Evolutionary conservation across 2,797 vertebrate species (phyloP).

Genomic region (Sebastes vulpes): DNA sequence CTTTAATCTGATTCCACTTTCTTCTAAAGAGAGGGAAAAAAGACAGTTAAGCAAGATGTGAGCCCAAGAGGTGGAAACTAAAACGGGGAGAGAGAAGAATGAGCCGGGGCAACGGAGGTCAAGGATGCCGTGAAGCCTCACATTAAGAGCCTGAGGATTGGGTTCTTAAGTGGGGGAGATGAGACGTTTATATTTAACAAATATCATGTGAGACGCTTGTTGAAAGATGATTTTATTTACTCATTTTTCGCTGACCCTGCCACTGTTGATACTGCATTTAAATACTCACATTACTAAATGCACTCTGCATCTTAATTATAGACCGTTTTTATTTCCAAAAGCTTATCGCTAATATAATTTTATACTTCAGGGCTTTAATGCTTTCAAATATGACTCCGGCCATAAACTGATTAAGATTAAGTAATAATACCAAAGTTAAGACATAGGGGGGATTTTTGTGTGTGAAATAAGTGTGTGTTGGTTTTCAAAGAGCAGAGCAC

Average conservation of each 20-base stretch:
- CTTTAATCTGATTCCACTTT: slow-evolving; percentile 68
- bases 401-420: slow-evolving; percentile 12
- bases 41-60: slow-evolving; percentile 20
- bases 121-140: slow-evolving; percentile 34
- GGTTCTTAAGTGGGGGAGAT: slow-evolving; percentile 39
- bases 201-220: slow-evolving; percentile 63
- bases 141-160: slow-evolving; percentile 45
- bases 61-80: slow-evolving; percentile 15
- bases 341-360: slow-evolving; percentile 50
- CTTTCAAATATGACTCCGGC: background rate
- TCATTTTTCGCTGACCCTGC: slow-evolving; percentile 46
- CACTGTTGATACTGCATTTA: slow-evolving; percentile 40
- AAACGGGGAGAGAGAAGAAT: slow-evolving; percentile 25
- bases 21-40: slow-evolving; percentile 11
- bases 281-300: slow-evolving; percentile 54
- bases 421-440: background rate
- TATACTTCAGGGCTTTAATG: slow-evolving; percentile 6
- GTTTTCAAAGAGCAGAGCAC: slow-evolving; percentile 12
- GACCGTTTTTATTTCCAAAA: slow-evolving; percentile 40
- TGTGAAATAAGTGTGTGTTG: slow-evolving; percentile 3
- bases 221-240: slow-evolving; percentile 54
- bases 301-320: slow-evolving; percentile 43
- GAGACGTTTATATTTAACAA: slow-evolving; percentile 68
- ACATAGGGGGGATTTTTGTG: background rate
- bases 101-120: slow-evolving; percentile 30